phyloP scores from a whole-genome alignment of 1,140 invertebrate species.

The Pomacea maculata region DNA sequence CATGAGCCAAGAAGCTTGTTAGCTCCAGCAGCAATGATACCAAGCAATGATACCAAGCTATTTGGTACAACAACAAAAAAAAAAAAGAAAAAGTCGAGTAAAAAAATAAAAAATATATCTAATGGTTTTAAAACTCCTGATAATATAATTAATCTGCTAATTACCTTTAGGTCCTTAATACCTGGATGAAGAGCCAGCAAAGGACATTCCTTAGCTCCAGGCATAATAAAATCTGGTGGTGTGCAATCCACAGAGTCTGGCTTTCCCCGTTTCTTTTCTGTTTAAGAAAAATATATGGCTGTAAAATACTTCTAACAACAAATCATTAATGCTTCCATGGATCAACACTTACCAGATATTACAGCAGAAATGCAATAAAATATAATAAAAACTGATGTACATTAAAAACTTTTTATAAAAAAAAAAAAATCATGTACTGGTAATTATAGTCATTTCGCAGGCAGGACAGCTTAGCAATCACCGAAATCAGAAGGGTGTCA shows the following conservation, averaged over 20 bases:
- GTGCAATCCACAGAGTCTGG: constrained; percentile 86
- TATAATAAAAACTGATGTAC: too few species aligned
- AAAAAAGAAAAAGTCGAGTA: neutral
- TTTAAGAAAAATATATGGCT: constrained; percentile 13
- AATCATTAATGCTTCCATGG: neutral
- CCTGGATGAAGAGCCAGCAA: constrained; percentile 89
- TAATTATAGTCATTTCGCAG: too few species aligned
- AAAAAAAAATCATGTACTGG: too few species aligned
- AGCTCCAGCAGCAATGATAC: too few species aligned
- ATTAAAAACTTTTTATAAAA: too few species aligned
- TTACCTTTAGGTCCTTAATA: constrained; percentile 81
- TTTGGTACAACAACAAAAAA: neutral
- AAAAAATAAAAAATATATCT: too few species aligned
- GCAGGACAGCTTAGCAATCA: too few species aligned
- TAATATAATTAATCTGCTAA: neutral
- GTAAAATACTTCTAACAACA: neutral
- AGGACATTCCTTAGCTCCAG: constrained; percentile 85
- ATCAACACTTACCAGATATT: neutral
- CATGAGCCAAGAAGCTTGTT: too few species aligned
- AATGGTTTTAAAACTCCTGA: neutral
- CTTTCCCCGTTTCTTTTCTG: constrained; percentile 81
- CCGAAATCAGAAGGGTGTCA: too few species aligned
- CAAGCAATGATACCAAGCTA: too few species aligned
- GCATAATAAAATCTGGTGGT: constrained; percentile 96
- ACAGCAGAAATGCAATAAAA: constrained; percentile 1